Conservation (phyloP, 2,113 vertebrate species). For the Podilymbus podiceps region DNA sequence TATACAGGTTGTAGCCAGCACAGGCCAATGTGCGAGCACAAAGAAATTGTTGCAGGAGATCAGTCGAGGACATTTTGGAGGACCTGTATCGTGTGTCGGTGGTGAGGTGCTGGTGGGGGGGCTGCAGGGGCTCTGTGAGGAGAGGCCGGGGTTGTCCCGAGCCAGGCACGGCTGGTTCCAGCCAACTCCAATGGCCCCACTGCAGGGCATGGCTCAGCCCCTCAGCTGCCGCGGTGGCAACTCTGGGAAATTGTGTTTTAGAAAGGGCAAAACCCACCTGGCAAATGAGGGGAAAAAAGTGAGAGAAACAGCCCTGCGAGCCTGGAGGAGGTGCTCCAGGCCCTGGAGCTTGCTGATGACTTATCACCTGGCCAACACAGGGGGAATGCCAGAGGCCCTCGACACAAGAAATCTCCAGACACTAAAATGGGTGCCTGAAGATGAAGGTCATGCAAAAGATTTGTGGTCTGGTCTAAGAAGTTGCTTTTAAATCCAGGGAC, state of each 20-base stretch:
- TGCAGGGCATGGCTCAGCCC: not conserved
- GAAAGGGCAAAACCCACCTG: not conserved
- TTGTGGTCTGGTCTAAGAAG: not conserved
- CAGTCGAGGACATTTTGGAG: not conserved
- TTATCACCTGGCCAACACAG: not conserved
- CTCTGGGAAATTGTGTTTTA: not conserved
- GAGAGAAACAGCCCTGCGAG: not conserved
- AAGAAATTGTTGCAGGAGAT: not conserved
- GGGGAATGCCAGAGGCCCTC: not conserved
- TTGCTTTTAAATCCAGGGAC: not conserved
- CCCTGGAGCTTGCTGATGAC: not conserved
- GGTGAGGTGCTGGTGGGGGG: not conserved
- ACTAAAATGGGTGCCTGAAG: not conserved
- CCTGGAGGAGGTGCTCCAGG: not conserved
- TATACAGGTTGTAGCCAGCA: not conserved
- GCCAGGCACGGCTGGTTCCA: accelerated
- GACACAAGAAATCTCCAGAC: not conserved
- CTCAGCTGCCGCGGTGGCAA: accelerated
- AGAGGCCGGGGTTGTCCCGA: accelerated
- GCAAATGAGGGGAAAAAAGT: not conserved
- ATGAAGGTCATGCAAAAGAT: not conserved
- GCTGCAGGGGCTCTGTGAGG: not conserved
- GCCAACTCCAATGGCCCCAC: not conserved
- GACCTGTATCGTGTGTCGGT: accelerated
- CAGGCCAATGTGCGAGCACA: not conserved